phyloP scores from a whole-genome alignment of 1,140 invertebrate species.

The Camponotus pennsylvanicus region DNA sequence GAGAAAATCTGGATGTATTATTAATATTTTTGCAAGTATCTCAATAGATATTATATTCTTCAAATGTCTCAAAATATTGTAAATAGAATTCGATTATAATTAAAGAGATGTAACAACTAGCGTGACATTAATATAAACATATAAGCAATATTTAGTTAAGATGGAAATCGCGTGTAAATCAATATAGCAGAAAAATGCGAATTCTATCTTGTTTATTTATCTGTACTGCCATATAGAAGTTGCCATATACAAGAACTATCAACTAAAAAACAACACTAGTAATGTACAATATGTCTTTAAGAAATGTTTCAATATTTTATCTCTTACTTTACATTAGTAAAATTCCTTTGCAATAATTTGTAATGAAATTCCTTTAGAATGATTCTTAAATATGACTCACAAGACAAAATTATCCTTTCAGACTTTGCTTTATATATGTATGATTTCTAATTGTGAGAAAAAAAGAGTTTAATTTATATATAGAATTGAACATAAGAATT shows the following conservation, averaged over 20 bases:
- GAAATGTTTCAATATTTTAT: background rate
- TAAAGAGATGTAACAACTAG: background rate
- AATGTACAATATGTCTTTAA: background rate
- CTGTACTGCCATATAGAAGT: background rate
- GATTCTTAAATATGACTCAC: background rate
- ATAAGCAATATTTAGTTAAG: slow-evolving; percentile 20
- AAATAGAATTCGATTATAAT: background rate
- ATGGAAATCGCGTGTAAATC: background rate
- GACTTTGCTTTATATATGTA: background rate
- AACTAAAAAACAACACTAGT: background rate
- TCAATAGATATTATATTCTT: background rate
- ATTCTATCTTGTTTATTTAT: background rate
- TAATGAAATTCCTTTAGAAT: too few relatives aligned
- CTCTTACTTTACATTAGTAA: background rate
- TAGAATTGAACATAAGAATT: background rate
- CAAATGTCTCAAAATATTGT: background rate
- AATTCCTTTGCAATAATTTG: background rate
- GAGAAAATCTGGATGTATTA: background rate
- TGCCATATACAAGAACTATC: slow-evolving; percentile 5
- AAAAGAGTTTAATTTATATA: background rate
- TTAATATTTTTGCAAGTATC: slow-evolving; percentile 8
- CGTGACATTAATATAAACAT: background rate
- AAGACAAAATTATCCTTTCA: background rate
- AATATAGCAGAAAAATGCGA: background rate
- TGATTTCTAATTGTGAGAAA: background rate